These are phyloP conservation scores for Canis aureus DNA, from an alignment of 2,113 vertebrate species.

Conservation along the genomic window DNA sequence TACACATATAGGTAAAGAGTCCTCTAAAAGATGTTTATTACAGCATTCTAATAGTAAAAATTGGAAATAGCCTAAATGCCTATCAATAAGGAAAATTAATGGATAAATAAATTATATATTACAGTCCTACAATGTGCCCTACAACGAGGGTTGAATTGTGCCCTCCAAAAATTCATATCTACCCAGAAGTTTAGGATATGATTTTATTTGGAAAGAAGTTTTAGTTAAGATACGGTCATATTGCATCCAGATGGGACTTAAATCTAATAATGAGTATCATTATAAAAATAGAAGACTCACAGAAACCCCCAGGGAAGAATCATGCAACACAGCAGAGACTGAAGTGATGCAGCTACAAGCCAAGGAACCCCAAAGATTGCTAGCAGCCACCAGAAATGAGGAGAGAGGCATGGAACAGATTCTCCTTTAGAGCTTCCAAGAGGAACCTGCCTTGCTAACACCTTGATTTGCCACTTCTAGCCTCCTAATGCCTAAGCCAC, in stretches of 20 bases:
- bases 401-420: not conserved
- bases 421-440: not conserved
- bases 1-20: not conserved
- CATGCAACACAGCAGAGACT: not conserved
- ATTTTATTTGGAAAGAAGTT: not conserved
- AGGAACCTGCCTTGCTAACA: not conserved
- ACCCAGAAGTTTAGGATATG: not conserved
- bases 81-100: not conserved
- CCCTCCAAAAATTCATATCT: not conserved
- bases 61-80: not conserved
- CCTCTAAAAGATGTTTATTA: not conserved
- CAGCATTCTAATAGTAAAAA: not conserved
- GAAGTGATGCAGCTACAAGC: not conserved
- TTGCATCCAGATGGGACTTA: not conserved
- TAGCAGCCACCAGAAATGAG: not conserved
- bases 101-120: not conserved
- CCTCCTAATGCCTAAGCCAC: not conserved
- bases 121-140: not conserved
- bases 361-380: not conserved
- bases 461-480: not conserved
- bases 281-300: not conserved
- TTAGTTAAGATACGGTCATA: not conserved
- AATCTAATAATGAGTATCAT: not conserved
- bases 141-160: not conserved
- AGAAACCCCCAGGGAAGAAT: not conserved